Percentiles rank a stretch among this genome's conserved stretches.
Conservation (phyloP, 2,797 vertebrate genomes). For the Stomatorhinus walkeri region DNA sequence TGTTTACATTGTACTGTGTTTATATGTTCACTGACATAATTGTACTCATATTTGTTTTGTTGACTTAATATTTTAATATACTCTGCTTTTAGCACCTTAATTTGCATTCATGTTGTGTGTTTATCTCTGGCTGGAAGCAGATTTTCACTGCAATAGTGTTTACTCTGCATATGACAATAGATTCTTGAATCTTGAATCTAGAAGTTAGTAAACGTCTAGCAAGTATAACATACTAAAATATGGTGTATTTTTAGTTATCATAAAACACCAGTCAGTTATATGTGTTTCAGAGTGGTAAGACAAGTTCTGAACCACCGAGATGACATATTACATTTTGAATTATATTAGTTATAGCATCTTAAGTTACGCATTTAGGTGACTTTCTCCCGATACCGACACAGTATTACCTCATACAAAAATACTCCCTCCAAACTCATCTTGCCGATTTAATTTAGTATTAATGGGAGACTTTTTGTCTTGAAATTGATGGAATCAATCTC, state of each 20-base stretch:
- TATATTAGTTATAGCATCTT: background rate
- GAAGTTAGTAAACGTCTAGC: background rate
- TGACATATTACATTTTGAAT: background rate
- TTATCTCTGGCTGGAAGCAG: background rate
- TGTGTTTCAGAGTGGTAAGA: background rate
- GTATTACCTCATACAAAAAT: background rate
- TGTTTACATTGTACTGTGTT: background rate
- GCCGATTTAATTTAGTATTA: constrained; percentile 32
- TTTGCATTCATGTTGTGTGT: background rate
- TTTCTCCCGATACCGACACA: constrained; percentile 4
- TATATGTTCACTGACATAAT: background rate
- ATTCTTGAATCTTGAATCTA: background rate
- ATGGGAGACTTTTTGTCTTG: constrained; percentile 29
- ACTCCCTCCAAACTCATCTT: background rate
- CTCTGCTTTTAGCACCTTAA: background rate
- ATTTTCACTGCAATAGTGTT: background rate
- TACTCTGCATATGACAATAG: background rate
- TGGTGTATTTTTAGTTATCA: background rate
- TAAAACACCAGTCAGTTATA: background rate
- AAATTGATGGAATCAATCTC: constrained; percentile 31
- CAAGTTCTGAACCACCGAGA: background rate
- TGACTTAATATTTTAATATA: background rate
- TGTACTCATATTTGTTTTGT: background rate
- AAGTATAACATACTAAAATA: background rate
- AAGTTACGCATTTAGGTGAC: constrained; percentile 8